Evolutionary conservation across 2,797 vertebrate species (phyloP).

Genomic region (Anguilla marmorata): DNA sequence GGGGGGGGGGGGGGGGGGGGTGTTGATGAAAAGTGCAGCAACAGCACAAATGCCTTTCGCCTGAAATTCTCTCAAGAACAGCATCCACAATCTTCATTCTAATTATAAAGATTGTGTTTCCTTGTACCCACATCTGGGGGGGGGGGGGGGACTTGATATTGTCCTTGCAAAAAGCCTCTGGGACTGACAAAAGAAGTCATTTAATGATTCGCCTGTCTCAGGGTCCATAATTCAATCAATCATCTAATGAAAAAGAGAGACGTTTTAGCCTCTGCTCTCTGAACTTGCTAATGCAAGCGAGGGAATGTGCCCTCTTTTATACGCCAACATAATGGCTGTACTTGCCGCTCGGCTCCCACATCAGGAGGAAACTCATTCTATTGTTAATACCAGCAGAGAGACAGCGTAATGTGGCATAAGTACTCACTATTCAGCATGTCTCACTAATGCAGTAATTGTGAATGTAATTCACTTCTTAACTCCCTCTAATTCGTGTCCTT

Average conservation of each 20-base stretch:
- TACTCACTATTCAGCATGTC: conserved; percentile 80
- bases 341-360: conserved; percentile 69
- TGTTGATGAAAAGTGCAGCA: conserved; percentile 59
- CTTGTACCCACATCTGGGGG: conserved; percentile 58
- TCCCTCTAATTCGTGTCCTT: conserved; percentile 67
- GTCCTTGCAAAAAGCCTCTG: conserved; percentile 73
- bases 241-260: conserved; percentile 68
- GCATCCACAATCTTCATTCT: conserved; percentile 66
- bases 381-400: conserved; percentile 75
- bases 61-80: conserved; percentile 53
- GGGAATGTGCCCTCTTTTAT: conserved; percentile 71
- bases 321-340: conserved; percentile 74
- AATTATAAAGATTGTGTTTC: conserved; percentile 81
- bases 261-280: conserved; percentile 63
- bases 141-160: conserved; percentile 63
- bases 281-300: conserved; percentile 65
- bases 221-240: conserved; percentile 82
- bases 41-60: conserved; percentile 60
- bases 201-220: conserved; percentile 74
- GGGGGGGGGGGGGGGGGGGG: conserved; percentile 29
- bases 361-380: conserved; percentile 53
- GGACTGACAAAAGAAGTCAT: conserved; percentile 69
- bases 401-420: conserved; percentile 84
- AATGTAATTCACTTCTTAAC: conserved; percentile 79
- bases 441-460: conserved; percentile 79